Conservation (phyloP, 2,113 vertebrate species). For the Orycteropus afer region DNA sequence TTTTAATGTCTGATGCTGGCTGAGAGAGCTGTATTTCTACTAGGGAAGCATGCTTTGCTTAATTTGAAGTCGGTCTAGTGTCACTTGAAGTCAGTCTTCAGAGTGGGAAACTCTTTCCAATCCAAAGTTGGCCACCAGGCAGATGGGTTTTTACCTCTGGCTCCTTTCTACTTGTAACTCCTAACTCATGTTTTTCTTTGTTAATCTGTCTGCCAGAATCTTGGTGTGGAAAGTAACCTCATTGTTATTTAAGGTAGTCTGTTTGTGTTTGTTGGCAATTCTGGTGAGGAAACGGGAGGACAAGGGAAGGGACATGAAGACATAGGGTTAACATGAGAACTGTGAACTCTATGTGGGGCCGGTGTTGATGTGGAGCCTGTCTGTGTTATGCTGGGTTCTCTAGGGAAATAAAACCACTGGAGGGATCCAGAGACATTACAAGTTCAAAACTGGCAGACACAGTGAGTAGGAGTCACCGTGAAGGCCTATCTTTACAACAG, state of each 20-base stretch:
- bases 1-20: too few relatives aligned
- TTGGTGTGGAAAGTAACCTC: slow-evolving; percentile 13
- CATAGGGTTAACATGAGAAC: neutral
- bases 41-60: neutral
- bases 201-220: neutral
- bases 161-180: neutral
- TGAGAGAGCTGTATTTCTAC: neutral
- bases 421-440: too few relatives aligned
- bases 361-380: neutral
- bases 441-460: too few relatives aligned
- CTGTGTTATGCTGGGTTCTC: too few relatives aligned
- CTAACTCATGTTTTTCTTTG: neutral
- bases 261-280: neutral
- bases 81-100: neutral
- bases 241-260: neutral
- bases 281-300: neutral
- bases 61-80: too few relatives aligned
- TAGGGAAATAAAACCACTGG: too few relatives aligned
- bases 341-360: neutral
- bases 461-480: too few relatives aligned
- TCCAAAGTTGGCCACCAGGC: neutral
- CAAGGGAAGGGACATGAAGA: neutral
- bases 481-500: too few relatives aligned
- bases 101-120: neutral
- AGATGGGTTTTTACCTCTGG: neutral